phyloP scores from a whole-genome alignment of 2,888 invertebrate species.

The Pollenia amentaria region DNA sequence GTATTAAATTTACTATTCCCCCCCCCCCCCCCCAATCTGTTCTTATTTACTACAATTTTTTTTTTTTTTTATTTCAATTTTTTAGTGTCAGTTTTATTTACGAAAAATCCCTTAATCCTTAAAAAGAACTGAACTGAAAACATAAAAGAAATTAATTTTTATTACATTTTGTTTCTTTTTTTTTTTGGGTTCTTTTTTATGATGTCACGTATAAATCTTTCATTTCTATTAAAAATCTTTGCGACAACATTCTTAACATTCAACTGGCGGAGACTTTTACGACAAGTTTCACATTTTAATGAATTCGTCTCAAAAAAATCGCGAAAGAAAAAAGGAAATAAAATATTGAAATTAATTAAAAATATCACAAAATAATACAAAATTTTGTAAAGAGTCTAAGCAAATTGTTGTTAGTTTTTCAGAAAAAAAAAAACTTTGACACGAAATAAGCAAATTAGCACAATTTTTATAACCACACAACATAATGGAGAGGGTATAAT shows the following conservation, averaged over 20 bases:
- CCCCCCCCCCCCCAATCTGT: not conserved
- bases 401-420: no score
- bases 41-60: not conserved
- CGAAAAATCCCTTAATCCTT: slow-evolving; percentile 15
- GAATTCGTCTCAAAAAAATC: not conserved
- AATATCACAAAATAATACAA: not conserved
- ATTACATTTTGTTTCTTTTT: slow-evolving; percentile 26
- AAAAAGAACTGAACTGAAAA: not conserved
- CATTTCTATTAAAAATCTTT: not conserved
- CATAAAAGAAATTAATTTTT: slow-evolving; percentile 29
- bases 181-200: slow-evolving; percentile 26
- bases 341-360: not conserved
- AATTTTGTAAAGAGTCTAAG: not conserved
- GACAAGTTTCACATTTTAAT: not conserved
- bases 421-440: no score
- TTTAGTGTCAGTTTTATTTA: not conserved
- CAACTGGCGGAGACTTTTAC: not conserved
- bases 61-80: not conserved
- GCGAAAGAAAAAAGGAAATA: not conserved
- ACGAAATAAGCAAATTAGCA: no score
- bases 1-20: no score
- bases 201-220: slow-evolving; percentile 23
- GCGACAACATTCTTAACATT: not conserved
- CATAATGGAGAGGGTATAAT: no score
- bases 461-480: no score